These are phyloP conservation scores for Lysandra bellargus DNA, from an alignment of 2,888 invertebrate species.

Conservation along the genomic window DNA sequence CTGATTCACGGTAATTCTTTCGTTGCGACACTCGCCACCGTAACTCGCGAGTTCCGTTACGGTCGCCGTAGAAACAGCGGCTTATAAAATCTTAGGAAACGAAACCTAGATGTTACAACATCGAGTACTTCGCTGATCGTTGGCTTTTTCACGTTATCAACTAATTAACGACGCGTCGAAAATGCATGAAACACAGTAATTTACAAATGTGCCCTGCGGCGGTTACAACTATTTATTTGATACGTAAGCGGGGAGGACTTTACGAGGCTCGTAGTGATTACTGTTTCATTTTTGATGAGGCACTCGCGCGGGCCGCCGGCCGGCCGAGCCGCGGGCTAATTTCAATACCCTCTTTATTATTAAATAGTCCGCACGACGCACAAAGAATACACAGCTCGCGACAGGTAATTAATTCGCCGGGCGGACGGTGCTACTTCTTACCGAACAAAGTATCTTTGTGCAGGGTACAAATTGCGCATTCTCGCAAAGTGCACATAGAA, in stretches of 20 bases:
- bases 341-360: slow-evolving; percentile 69
- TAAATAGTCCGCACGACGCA: slow-evolving; percentile 48
- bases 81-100: slow-evolving; percentile 15
- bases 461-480: slow-evolving; percentile 44
- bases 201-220: slow-evolving; percentile 15
- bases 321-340: slow-evolving; percentile 67
- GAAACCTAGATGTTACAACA: neutral
- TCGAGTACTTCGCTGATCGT: neutral
- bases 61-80: slow-evolving; percentile 2
- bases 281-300: slow-evolving; percentile 76
- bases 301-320: slow-evolving; percentile 64
- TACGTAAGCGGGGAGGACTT: slow-evolving; percentile 58
- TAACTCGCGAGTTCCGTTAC: slow-evolving; percentile 54
- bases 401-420: slow-evolving; percentile 43
- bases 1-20: slow-evolving; percentile 66
- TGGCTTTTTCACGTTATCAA: neutral
- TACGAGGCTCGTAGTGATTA: slow-evolving; percentile 72
- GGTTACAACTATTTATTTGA: slow-evolving; percentile 42
- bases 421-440: slow-evolving; percentile 40
- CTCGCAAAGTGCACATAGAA: slow-evolving; percentile 55
- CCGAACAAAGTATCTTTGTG: slow-evolving; percentile 40
- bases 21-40: slow-evolving; percentile 63
- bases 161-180: neutral
- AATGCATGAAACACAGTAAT: neutral
- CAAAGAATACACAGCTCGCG: slow-evolving; percentile 41